Evolutionary conservation across 1,140 invertebrate genomes (phyloP), one percentile per base, ranked within the genome.

Genomic region (Arion vulgaris): DNA sequence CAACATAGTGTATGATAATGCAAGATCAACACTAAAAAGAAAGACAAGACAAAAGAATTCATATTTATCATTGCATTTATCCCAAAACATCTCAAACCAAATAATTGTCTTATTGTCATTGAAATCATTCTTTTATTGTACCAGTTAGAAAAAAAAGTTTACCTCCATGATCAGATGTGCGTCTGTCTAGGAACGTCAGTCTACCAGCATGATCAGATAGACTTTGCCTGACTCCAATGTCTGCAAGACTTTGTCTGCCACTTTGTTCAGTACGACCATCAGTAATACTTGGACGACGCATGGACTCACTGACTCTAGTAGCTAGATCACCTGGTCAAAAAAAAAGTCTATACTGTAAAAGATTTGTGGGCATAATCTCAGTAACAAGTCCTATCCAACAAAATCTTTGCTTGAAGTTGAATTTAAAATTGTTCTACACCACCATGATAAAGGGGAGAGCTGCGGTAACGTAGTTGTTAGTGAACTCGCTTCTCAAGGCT

Each of bases 221-320:
- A 68, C 84, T 51, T 84, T 75, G 49, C 71, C 83, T 74, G 84
- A 83, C 34, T 15, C 41, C 41, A 45, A 45, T 45, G 69, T 84
- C 83, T 4, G 74, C 73, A 5, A 84, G 34, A 68, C 83, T 51
- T 83, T 75, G 49, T 76, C 83, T 74, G 4, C 80, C 73, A 49
- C n/a, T 53, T 34, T 15, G 81, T 80, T 66, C 84, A 45, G 57
- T 72, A 77, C 19, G 80, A 26, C 72, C 82, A 75, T 84, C 85
- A 53, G 51, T 85, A 51, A 80, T 84, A 84, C 81, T 88, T 85
- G 78, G 86, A 32, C 62, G 84, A 72, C 49, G 81, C n/a, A 34
- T 23, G 0, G 45, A 69, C 5, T 77, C 81, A 32, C 62, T 79
- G 0, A 79, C 36, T 57, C 77, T 51, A 23, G 66, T 68, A 4